Conservation (phyloP, 2,113 vertebrate genomes). For the Clarias macrocephalus region DNA sequence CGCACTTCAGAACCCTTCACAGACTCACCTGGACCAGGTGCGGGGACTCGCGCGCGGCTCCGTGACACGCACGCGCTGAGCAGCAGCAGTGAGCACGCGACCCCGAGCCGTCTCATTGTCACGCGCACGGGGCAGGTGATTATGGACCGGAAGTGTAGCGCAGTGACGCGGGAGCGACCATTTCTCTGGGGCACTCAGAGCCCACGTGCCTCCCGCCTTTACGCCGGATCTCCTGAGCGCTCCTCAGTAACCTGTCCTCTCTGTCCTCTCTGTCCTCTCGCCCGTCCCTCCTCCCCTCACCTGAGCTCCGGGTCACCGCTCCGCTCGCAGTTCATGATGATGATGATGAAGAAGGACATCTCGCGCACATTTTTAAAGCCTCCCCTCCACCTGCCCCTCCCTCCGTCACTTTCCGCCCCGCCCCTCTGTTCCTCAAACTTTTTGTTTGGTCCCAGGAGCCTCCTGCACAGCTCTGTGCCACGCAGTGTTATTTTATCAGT, state of each 20-base stretch:
- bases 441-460: background rate
- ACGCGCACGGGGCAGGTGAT: background rate
- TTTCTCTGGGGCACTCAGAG: background rate
- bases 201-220: background rate
- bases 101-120: slow-evolving; percentile 8
- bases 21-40: slow-evolving; percentile 52
- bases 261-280: background rate
- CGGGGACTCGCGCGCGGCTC: slow-evolving; percentile 4
- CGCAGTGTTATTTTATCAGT: background rate
- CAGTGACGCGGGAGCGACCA: background rate
- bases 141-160: background rate
- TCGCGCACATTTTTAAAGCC: background rate
- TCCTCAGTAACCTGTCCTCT: background rate
- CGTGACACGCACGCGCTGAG: slow-evolving; percentile 9
- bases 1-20: too few relatives aligned
- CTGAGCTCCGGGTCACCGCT: background rate
- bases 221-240: background rate
- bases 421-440: background rate
- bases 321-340: background rate
- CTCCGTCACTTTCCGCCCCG: background rate
- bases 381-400: background rate
- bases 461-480: background rate
- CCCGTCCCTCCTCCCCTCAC: background rate
- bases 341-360: background rate
- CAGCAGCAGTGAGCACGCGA: background rate